Evolutionary conservation across 2,113 vertebrate genomes (phyloP).

Genomic region (Nycticryphes semicollaris): DNA sequence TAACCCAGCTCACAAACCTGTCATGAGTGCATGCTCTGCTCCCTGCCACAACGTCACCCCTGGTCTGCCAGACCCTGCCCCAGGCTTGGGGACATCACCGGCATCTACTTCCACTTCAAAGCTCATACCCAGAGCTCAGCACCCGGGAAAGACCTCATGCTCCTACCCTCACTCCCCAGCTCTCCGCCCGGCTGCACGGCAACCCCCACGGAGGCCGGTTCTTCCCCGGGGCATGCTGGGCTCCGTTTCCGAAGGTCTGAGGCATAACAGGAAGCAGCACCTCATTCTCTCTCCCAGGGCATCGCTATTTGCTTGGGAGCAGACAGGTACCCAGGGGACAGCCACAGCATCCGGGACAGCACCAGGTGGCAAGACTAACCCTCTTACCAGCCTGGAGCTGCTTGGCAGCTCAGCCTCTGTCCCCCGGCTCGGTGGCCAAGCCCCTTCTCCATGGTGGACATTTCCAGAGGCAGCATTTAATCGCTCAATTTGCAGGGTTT

Average conservation of each 20-base stretch:
- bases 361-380: rapidly evolving
- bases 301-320: not conserved
- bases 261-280: not conserved
- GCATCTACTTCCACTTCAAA: not conserved
- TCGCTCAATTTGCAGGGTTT: not conserved
- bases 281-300: not conserved
- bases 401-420: not conserved
- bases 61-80: not conserved
- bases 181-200: not conserved
- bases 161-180: not conserved
- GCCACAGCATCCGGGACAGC: not conserved
- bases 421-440: not conserved
- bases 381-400: not conserved
- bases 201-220: rapidly evolving
- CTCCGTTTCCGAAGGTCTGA: not conserved
- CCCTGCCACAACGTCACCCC: not conserved
- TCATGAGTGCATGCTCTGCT: rapidly evolving
- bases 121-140: not conserved
- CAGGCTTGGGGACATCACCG: not conserved
- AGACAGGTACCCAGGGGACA: not conserved
- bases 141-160: rapidly evolving
- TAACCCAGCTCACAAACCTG: not conserved
- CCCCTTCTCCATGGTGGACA: not conserved
- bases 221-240: not conserved
- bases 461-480: constrained; percentile 38